Percentiles rank a stretch among this genome's conserved stretches.
These are phyloP conservation scores for Tipula unca DNA, from an alignment of 2,888 invertebrate genomes.

Conservation along the genomic window DNA sequence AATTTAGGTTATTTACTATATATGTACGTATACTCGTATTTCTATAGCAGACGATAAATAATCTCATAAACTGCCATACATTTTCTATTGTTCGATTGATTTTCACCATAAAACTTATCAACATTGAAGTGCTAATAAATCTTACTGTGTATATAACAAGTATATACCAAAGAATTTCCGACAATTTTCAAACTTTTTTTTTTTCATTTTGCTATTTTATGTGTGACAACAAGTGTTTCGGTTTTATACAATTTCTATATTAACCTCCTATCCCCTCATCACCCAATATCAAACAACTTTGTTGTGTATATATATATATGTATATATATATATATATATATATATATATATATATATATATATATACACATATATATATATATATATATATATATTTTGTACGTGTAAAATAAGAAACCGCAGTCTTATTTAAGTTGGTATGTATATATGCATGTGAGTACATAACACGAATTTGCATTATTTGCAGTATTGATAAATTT, in stretches of 20 bases:
- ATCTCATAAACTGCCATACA: neutral
- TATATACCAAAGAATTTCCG: neutral
- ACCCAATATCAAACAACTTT: no score
- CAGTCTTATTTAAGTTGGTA: no score
- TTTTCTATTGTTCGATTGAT: neutral
- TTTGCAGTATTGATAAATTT: neutral
- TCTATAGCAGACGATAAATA: neutral
- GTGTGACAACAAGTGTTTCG: neutral
- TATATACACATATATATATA: no score
- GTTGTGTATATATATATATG: no score
- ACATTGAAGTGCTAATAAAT: neutral
- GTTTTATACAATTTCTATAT: neutral
- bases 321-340: no score
- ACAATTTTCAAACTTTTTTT: neutral
- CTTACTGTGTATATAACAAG: neutral
- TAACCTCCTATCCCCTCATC: neutral
- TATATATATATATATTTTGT: no score
- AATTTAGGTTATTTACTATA: neutral
- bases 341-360: no score
- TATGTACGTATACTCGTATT: neutral
- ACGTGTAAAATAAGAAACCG: neutral
- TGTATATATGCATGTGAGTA: no score
- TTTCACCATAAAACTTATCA: neutral
- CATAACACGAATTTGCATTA: neutral
- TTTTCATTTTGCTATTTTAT: neutral